phyloP scores from a whole-genome alignment of 2,113 vertebrate genomes.

The Typhlomys cinereus region DNA sequence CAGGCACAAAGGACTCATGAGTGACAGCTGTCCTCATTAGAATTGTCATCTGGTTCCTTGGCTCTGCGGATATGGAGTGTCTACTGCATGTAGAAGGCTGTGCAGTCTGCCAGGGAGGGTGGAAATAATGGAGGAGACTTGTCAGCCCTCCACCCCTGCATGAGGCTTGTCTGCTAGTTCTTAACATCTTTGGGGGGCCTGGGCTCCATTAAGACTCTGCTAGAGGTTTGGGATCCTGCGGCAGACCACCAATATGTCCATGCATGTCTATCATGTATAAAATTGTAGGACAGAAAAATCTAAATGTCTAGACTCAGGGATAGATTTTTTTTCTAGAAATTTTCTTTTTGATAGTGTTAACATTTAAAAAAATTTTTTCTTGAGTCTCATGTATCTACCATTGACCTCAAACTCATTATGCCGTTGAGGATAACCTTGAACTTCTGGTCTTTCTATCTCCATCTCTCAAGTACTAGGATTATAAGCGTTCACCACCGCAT shows the following conservation, averaged over 20 bases:
- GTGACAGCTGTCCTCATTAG: background rate
- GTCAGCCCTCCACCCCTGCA: background rate
- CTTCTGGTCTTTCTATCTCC: no score
- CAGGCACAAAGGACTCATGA: background rate
- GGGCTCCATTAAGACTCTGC: background rate
- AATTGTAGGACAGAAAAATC: background rate
- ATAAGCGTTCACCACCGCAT: no score
- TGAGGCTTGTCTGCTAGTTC: background rate
- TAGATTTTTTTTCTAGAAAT: no score
- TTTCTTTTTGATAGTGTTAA: no score
- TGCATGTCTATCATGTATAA: background rate
- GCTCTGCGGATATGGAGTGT: background rate
- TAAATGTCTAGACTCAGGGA: background rate
- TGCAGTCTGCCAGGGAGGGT: background rate
- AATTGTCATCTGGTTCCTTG: background rate
- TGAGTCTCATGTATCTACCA: no score
- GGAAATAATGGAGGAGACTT: background rate
- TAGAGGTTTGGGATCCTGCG: background rate
- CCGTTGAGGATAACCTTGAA: no score
- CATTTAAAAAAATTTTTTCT: no score
- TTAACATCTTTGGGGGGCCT: background rate
- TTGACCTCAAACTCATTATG: no score
- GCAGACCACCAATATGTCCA: background rate
- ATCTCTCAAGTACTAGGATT: no score
- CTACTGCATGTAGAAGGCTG: background rate